phyloP scores from a whole-genome alignment of 2,797 vertebrate species.

The Champsocephalus gunnari region DNA sequence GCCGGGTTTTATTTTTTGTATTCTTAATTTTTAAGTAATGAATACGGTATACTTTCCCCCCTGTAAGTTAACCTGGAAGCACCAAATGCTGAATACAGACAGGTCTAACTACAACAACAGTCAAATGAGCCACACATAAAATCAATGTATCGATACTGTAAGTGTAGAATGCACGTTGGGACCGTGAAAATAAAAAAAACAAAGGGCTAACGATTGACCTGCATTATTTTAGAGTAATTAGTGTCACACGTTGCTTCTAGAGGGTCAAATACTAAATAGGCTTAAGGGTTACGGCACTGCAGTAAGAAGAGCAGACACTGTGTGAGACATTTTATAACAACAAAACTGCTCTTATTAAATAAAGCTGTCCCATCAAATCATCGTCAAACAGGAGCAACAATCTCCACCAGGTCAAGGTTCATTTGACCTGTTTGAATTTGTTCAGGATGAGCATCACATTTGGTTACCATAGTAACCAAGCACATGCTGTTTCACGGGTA shows the following conservation, averaged over 20 bases:
- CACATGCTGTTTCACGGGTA: neutral
- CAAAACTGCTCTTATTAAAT: constrained; percentile 7
- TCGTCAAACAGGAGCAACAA: constrained; percentile 21
- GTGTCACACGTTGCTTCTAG: constrained; percentile 1
- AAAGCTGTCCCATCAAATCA: constrained; percentile 42
- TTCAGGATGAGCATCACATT: constrained; percentile 20
- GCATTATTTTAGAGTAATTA: constrained; percentile 1
- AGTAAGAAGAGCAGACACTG: constrained; percentile 10
- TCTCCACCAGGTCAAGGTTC: constrained; percentile 35
- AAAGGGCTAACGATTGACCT: neutral
- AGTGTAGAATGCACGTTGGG: neutral
- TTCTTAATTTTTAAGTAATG: no score
- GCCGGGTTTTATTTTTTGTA: no score
- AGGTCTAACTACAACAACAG: neutral
- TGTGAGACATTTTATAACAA: constrained; percentile 13
- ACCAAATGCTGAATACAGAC: neutral
- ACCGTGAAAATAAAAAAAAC: neutral
- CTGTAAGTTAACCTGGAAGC: no score
- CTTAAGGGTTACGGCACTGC: constrained; percentile 8
- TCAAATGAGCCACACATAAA: neutral
- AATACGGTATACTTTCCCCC: no score
- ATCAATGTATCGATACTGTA: neutral
- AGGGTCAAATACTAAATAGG: constrained; percentile 4
- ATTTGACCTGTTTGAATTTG: constrained; percentile 14
- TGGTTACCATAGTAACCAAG: constrained; percentile 22